Evolutionary conservation across 2,113 vertebrate species (phyloP).

Genomic region (Trachemys scripta): DNA sequence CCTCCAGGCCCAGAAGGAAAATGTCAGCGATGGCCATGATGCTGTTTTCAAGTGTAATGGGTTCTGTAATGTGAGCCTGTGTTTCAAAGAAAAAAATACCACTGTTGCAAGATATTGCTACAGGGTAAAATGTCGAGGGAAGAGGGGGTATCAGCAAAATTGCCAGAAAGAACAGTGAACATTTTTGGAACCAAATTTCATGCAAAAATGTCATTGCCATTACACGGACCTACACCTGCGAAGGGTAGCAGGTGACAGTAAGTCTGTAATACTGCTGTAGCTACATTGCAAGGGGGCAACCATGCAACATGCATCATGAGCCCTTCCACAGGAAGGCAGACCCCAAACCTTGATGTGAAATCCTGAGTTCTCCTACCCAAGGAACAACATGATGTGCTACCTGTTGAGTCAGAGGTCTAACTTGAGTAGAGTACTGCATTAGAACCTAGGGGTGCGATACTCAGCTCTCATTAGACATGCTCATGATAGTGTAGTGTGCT

Average conservation of each 20-base stretch:
- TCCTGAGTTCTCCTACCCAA: background rate
- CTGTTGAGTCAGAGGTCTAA: background rate
- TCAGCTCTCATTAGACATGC: background rate
- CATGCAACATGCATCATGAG: background rate
- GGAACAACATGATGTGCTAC: background rate
- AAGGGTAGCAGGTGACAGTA: background rate
- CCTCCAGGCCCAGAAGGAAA: background rate
- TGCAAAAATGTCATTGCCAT: background rate
- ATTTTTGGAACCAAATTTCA: background rate
- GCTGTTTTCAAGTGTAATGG: background rate
- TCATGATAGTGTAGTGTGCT: background rate
- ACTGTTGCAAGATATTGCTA: background rate
- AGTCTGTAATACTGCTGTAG: background rate
- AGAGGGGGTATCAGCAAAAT: background rate
- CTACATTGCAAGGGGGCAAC: background rate
- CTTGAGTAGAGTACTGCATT: background rate
- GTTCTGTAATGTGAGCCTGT: background rate
- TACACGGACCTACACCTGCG: background rate
- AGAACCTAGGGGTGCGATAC: background rate
- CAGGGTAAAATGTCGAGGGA: background rate
- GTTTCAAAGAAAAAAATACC: fast-evolving
- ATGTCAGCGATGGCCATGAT: too few relatives aligned
- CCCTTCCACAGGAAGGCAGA: background rate
- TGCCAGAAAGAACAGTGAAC: background rate
- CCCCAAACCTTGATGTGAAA: background rate